Percentiles rank a stretch among this genome's conserved stretches.
phyloP scores from a whole-genome alignment of 1,140 invertebrate species.

The Drosophila oshimai region DNA sequence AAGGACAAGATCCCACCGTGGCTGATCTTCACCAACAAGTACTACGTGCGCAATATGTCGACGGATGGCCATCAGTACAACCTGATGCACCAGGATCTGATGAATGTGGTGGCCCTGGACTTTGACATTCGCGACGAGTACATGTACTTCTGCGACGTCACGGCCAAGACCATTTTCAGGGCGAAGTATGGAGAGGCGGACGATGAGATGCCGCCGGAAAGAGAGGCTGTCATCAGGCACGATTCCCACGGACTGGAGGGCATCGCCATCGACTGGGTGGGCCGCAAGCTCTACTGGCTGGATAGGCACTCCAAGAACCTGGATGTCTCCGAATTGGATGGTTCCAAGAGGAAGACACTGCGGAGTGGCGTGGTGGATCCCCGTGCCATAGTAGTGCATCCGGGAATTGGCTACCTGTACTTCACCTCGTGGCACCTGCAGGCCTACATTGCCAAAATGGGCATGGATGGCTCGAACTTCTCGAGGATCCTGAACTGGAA shows the following conservation, averaged over 20 bases:
- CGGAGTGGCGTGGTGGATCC: slow-evolving; percentile 95
- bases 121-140: slow-evolving; percentile 93
- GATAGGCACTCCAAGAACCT: slow-evolving; percentile 97
- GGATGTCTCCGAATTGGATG: slow-evolving; percentile 96
- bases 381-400: slow-evolving; percentile 96
- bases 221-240: slow-evolving; percentile 94
- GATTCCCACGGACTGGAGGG: slow-evolving; percentile 97
- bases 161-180: slow-evolving; percentile 95
- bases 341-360: slow-evolving; percentile 94
- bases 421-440: slow-evolving; percentile 98
- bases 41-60: slow-evolving; percentile 98
- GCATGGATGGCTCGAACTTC: slow-evolving; percentile 97
- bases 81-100: slow-evolving; percentile 96
- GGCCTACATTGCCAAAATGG: slow-evolving; percentile 98
- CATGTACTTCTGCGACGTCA: slow-evolving; percentile 97
- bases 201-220: slow-evolving; percentile 82
- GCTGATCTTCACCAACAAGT: slow-evolving; percentile 98
- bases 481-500: slow-evolving; percentile 95
- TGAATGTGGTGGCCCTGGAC: slow-evolving; percentile 98
- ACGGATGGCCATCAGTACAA: slow-evolving; percentile 93
- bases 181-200: slow-evolving; percentile 84
- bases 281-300: slow-evolving; percentile 98
- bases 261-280: slow-evolving; percentile 98
- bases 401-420: slow-evolving; percentile 96
- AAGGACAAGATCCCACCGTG: slow-evolving; percentile 92